Base-by-base conservation (phyloP, 2,888 invertebrate genomes). In the Nezara viridula region DNA sequence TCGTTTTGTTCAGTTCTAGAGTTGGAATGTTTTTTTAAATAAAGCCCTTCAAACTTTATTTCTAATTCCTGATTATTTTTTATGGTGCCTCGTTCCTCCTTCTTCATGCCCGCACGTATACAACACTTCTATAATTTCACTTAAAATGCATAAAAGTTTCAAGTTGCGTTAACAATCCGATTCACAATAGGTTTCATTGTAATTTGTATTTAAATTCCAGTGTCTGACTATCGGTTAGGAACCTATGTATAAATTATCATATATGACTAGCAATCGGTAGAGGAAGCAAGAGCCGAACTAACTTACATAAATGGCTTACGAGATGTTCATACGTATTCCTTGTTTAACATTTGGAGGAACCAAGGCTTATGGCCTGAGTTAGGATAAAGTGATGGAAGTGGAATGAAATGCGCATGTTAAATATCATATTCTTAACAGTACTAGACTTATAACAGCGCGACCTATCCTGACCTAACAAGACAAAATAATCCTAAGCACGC, bases 151-250 rank as follows among this genome's bases (percentile, higher is more conserved):
- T 16, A 5, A 60, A 60, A 60, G 27, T 37, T 73, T 37, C 27
- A 32, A 66, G 66, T 37, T 7, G 7, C 60, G 4, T 21, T 73
- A 73, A 73, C 66, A 19, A 37, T 37, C 66, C 1, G 3, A 73
- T 73, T 37, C 66, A 32, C 66, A 19, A 73, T 73, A 27, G 81
- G 44, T 81, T 47, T 47, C 81, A 81, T 81, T 81, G 81, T 47
- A 81, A 81, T 81, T 81, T 81, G 81, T 40, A 81, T 81, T 81
- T 81, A 81, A 81, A 81, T 81, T 81, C n/a, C 81, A 44, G 44
- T 44, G 44, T 21, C 81, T 44, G 44, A 47, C 81, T 81, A 81
- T 24, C n/a, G 10, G 81, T 47, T 81, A 44, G 40, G 44, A 44
- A 21, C 81, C 81, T 44, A 81, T 81, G 81, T 81, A 81, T 81